Percentiles rank a stretch among this genome's conserved stretches.
phyloP scores from a whole-genome alignment of 2,797 vertebrate genomes.

The Antrozous pallidus region DNA sequence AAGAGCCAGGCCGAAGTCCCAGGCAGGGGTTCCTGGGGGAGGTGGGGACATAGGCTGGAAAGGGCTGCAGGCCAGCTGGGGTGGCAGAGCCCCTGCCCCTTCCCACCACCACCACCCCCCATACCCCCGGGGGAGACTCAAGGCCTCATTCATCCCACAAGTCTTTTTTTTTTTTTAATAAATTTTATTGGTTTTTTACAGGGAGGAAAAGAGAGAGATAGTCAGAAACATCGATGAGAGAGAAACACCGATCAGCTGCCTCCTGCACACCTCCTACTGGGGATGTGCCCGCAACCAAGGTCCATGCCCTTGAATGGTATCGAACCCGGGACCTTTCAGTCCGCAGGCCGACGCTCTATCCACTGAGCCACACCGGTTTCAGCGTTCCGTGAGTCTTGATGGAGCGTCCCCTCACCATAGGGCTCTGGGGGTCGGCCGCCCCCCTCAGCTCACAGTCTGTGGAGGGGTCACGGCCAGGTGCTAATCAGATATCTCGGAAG shows the following conservation, averaged over 20 bases:
- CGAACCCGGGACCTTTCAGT: too few species aligned
- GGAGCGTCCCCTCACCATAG: not conserved
- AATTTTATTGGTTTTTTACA: too few species aligned
- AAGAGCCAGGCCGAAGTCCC: not conserved
- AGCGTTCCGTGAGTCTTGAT: not conserved
- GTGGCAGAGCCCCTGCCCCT: too few species aligned
- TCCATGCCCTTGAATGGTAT: too few species aligned
- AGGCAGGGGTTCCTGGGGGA: not conserved
- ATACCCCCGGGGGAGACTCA: not conserved
- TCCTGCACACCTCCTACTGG: too few species aligned
- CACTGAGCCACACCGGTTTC: too few species aligned
- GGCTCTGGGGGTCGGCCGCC: not conserved
- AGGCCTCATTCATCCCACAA: fast-evolving
- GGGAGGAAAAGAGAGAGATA: too few species aligned
- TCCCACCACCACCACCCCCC: fast-evolving
- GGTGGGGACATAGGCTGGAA: not conserved
- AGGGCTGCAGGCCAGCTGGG: not conserved
- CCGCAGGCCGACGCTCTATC: too few species aligned
- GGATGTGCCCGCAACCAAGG: too few species aligned
- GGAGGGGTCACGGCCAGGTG: fast-evolving
- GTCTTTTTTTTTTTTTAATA: too few species aligned
- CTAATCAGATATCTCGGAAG: fast-evolving
- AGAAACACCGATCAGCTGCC: too few species aligned
- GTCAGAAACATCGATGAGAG: too few species aligned
- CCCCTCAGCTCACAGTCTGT: not conserved